A percentile compares a stretch with the other conserved stretches of the same genome.
phyloP scores from a whole-genome alignment of 1,140 invertebrate genomes.

The Pristionchus pacificus region DNA sequence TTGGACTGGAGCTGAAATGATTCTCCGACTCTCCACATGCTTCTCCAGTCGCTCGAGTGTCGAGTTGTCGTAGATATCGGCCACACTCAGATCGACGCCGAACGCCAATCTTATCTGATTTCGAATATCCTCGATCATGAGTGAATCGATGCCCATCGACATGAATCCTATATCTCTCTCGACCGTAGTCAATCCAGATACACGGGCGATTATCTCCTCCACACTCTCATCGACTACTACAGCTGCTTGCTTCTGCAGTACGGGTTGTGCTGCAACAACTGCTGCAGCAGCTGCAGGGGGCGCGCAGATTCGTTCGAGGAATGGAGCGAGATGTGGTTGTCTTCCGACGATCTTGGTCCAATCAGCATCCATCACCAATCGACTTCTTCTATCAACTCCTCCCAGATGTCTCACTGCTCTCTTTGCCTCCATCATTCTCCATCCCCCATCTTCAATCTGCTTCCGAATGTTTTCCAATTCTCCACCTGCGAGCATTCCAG shows the following conservation, averaged over 20 bases:
- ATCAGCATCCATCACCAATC: constrained; percentile 31
- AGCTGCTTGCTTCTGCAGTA: background rate
- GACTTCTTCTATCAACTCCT: background rate
- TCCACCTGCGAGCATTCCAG: constrained; percentile 26
- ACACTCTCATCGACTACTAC: constrained; percentile 6
- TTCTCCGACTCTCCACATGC: background rate
- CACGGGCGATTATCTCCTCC: constrained; percentile 11
- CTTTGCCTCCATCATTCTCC: constrained; percentile 13
- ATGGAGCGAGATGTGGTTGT: constrained; percentile 13
- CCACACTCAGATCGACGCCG: constrained; percentile 6
- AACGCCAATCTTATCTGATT: constrained; percentile 2
- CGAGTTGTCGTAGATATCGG: constrained; percentile 22
- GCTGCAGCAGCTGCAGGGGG: too few relatives aligned
- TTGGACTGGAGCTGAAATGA: background rate
- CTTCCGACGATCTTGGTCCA: constrained; percentile 17
- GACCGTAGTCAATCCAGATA: constrained; percentile 8
- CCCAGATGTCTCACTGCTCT: constrained; percentile 9
- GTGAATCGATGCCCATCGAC: constrained; percentile 34
- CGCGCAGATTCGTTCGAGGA: constrained; percentile 4
- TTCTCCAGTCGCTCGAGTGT: constrained; percentile 18
- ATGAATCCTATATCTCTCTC: constrained; percentile 23
- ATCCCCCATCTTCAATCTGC: constrained; percentile 25
- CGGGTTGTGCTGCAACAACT: too few relatives aligned
- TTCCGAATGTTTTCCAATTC: constrained; percentile 19
- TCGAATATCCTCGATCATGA: constrained; percentile 33